Base-by-base conservation (phyloP, 2,113 vertebrate genomes). In the Seriola dumerili region DNA sequence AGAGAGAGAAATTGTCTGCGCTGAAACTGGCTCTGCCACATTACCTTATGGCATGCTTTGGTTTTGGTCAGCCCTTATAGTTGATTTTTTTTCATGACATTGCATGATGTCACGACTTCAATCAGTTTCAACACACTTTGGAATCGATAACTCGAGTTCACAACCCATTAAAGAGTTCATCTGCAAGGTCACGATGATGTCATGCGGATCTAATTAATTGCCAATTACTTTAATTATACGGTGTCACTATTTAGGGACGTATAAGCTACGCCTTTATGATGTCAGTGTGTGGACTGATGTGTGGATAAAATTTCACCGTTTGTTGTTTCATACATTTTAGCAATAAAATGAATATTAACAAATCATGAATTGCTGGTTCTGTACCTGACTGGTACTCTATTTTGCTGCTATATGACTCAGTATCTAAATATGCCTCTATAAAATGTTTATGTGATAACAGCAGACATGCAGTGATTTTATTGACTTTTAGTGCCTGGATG, bases 81-180 rank as follows among this genome's bases (percentile, higher is more conserved):
- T 32, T 29, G 23, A n/a, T 38, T 23, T 36, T 34, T 38, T 25
- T 10, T 57, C 36, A 1, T 25, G 48, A 32, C 63, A 64, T 74
- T 74, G 65, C 62, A 68, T 90, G 80, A 91, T 76, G 83, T 88
- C 89, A 91, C 48, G 46, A 85, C 78, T 83, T 81, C 80, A 90
- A 72, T 91, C 72, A 74, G 71, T 85, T 92, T 85, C 75, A 75
- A 82, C 89, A 77, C 86, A 79, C 42, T 81, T 85, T 68, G 46
- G 63, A 91, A 94, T 95, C 91, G 81, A 95, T 94, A 78, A 54
- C 34, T 61, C 8, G 80, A 84, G 85, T 78, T 88, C 85, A 86
- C 80, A 75, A 73, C 64, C 92, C 89, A 87, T 91, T 90, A 89
- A 93, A 94, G 94, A 95, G 95, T 95, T 96, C 91, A 92, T 79